These are phyloP conservation scores for Brachyalestes nurse DNA, from an alignment of 2,797 vertebrate species.

Conservation along the genomic window DNA sequence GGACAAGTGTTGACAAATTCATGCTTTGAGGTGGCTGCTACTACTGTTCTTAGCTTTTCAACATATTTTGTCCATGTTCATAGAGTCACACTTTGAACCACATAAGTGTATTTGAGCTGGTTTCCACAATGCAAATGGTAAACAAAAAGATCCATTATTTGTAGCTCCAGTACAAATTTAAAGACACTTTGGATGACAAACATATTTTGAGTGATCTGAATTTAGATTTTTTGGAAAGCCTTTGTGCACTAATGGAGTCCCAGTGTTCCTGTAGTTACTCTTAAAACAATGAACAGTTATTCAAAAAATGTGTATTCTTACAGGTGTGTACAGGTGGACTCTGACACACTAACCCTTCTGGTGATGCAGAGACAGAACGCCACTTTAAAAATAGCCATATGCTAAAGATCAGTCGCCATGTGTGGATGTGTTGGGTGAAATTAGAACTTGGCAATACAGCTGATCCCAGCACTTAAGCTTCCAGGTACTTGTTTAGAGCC, in stretches of 20 bases:
- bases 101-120: too few species aligned
- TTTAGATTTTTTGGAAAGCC: background rate
- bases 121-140: too few species aligned
- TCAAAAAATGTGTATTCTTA: background rate
- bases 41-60: too few species aligned
- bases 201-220: too few species aligned
- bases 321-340: background rate
- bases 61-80: too few species aligned
- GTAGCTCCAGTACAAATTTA: too few species aligned
- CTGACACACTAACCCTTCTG: background rate
- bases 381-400: slow-evolving; percentile 67
- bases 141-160: too few species aligned
- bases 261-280: background rate
- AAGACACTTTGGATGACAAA: too few species aligned
- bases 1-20: too few species aligned
- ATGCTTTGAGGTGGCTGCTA: too few species aligned
- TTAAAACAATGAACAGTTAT: too few species aligned
- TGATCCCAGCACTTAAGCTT: slow-evolving; percentile 73
- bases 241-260: background rate
- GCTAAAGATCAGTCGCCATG: slow-evolving; percentile 65
- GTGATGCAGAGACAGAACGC: slow-evolving; percentile 3
- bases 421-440: slow-evolving; percentile 73
- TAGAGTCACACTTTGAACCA: too few species aligned
- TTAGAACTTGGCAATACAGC: slow-evolving; percentile 76
- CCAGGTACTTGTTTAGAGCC: slow-evolving; percentile 64